Evolutionary conservation across 2,888 invertebrate genomes (phyloP).

Genomic region (Nomada hirtipes): DNA sequence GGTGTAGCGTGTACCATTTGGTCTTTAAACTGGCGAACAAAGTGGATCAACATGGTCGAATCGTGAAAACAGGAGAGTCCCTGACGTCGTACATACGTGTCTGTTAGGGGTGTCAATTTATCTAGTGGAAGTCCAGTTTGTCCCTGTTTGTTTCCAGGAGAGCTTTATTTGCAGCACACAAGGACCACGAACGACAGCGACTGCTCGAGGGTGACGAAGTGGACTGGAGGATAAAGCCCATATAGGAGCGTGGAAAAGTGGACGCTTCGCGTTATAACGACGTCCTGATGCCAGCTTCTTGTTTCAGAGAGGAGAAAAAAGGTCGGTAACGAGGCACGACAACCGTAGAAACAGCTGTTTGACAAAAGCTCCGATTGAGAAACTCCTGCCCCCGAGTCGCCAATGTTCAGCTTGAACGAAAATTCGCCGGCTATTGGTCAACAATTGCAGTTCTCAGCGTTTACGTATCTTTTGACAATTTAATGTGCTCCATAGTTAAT

Average conservation of each 20-base stretch:
- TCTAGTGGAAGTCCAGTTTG: constrained; percentile 70
- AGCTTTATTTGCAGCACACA: constrained; percentile 79
- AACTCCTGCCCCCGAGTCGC: constrained; percentile 12
- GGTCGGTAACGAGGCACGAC: constrained; percentile 69
- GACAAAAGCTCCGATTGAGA: constrained; percentile 56
- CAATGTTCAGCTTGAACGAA: background rate
- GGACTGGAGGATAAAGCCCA: constrained; percentile 51
- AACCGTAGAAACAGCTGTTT: constrained; percentile 64
- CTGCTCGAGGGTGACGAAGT: constrained; percentile 35
- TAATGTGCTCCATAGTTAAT: too few relatives aligned
- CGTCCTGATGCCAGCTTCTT: constrained; percentile 80
- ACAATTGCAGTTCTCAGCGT: too few relatives aligned
- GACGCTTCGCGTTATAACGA: constrained; percentile 78
- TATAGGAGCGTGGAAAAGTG: constrained; percentile 65
- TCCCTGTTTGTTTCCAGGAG: constrained; percentile 80
- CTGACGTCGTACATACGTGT: constrained; percentile 63
- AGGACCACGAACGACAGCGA: constrained; percentile 69
- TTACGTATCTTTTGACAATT: too few relatives aligned
- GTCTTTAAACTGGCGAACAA: constrained; percentile 51
- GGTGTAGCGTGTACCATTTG: constrained; percentile 26
- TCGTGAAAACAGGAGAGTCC: constrained; percentile 54
- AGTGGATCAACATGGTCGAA: constrained; percentile 64
- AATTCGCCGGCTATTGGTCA: background rate
- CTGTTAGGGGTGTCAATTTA: constrained; percentile 77
- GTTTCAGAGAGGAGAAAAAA: constrained; percentile 76